phyloP scores from a whole-genome alignment of 2,113 vertebrate species.

The Origma solitaria region DNA sequence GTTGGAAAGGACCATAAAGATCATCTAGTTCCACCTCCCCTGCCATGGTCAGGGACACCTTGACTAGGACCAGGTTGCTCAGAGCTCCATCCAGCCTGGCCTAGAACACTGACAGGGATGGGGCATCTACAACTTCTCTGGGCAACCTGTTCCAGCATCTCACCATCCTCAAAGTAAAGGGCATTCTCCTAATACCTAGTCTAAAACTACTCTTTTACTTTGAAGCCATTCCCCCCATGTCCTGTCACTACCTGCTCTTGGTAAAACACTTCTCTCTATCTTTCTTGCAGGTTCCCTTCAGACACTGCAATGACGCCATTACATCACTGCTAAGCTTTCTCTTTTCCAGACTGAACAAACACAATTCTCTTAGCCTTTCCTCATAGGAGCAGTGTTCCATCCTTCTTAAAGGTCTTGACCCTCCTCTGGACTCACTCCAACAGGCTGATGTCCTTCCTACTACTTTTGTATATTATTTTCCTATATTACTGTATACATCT shows the following conservation, averaged over 20 bases:
- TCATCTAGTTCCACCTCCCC: neutral
- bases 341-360: neutral
- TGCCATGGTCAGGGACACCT: neutral
- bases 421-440: neutral
- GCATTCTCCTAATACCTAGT: neutral
- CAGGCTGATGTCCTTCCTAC: neutral
- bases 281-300: neutral
- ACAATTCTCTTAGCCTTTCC: neutral
- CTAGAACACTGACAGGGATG: neutral
- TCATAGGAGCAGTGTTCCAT: neutral
- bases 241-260: neutral
- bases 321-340: neutral
- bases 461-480: neutral
- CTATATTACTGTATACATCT: neutral
- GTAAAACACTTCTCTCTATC: neutral
- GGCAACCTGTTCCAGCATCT: neutral
- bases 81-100: neutral
- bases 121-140: neutral
- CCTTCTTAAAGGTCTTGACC: neutral
- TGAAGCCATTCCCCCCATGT: neutral
- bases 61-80: neutral
- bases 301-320: neutral
- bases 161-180: neutral
- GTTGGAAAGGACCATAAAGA: neutral
- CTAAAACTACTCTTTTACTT: neutral